These are phyloP conservation scores for Falco novaeseelandiae DNA, from an alignment of 2,797 vertebrate species.

Conservation along the genomic window DNA sequence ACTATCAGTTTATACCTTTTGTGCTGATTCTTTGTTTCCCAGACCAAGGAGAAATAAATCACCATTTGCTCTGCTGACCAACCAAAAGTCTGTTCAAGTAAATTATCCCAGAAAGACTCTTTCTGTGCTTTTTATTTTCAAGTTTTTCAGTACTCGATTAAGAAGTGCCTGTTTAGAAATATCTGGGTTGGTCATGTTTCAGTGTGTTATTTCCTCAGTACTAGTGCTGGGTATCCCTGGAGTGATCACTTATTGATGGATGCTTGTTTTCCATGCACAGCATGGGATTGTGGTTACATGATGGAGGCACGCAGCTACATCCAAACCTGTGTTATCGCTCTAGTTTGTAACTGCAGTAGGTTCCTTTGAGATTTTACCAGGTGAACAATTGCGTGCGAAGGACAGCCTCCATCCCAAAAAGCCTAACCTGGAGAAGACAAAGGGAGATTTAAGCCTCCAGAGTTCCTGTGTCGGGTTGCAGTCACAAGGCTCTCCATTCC, in stretches of 20 bases:
- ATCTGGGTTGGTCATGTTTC: not conserved
- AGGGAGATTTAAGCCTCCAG: not conserved
- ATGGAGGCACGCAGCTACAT: not conserved
- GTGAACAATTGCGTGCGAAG: not conserved
- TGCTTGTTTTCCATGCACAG: not conserved
- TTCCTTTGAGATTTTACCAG: not conserved
- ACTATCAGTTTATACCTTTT: not conserved
- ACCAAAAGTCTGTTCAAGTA: not conserved
- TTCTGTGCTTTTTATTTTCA: not conserved
- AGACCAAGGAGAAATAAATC: conserved; percentile 10
- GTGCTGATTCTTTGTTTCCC: conserved; percentile 16
- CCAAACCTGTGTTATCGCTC: not conserved
- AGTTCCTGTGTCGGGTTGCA: not conserved
- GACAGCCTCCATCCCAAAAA: not conserved
- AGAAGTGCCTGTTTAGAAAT: not conserved
- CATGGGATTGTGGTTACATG: not conserved
- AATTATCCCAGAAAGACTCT: not conserved
- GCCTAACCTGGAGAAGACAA: not conserved
- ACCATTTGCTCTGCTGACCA: not conserved
- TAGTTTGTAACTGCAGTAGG: not conserved
- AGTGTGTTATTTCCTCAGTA: not conserved
- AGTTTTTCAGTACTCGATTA: not conserved
- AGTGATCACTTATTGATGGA: not conserved
- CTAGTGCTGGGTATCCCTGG: not conserved
- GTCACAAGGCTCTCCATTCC: accelerated